phyloP scores from a whole-genome alignment of 2,888 invertebrate species.

The Synergus laeviventris region DNA sequence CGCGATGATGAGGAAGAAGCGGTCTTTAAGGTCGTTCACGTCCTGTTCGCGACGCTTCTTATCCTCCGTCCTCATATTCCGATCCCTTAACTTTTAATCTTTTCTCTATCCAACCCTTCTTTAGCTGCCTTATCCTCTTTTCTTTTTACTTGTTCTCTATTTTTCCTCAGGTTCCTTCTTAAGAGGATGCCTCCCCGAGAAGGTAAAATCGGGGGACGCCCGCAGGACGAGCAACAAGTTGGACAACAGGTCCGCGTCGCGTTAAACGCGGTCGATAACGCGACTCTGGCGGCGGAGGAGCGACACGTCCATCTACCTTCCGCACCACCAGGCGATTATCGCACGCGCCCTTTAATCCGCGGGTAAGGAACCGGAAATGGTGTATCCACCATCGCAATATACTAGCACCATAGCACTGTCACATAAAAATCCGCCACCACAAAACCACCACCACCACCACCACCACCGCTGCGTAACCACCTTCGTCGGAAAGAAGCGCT shows the following conservation, averaged over 20 bases:
- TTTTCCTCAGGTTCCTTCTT: constrained; percentile 35
- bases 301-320: constrained; percentile 45
- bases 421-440: not conserved
- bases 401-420: not conserved
- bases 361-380: not conserved
- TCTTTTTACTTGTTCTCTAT: not conserved
- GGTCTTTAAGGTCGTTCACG: constrained; percentile 1
- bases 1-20: constrained; percentile 35
- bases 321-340: constrained; percentile 36
- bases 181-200: constrained; percentile 43
- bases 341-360: constrained; percentile 2
- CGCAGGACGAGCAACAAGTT: constrained; percentile 74
- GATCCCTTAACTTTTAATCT: not conserved
- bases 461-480: constrained; percentile 44
- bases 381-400: not conserved
- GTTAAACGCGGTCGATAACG: constrained; percentile 58
- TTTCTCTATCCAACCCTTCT: not conserved
- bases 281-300: constrained; percentile 53
- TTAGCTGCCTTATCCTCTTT: not conserved
- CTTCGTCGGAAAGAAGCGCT: constrained; percentile 15
- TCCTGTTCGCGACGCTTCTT: not conserved
- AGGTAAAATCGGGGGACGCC: constrained; percentile 51
- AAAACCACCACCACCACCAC: constrained; percentile 30
- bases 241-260: constrained; percentile 74
- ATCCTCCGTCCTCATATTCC: constrained; percentile 4